These are phyloP conservation scores for Lottia gigantea DNA, from an alignment of 2,888 invertebrate genomes.

Conservation along the genomic window DNA sequence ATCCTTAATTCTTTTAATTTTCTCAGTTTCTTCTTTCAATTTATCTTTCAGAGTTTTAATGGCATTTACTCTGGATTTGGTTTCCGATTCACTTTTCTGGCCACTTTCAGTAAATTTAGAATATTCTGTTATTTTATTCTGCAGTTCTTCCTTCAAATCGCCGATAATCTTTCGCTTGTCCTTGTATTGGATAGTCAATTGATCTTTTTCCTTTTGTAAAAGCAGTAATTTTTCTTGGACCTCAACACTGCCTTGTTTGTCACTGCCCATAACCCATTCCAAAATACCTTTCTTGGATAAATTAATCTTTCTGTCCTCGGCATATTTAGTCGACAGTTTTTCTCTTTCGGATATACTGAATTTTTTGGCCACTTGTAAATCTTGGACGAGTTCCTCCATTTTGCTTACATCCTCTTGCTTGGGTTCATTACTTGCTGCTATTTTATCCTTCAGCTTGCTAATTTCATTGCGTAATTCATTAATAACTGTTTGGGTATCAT, in stretches of 20 bases:
- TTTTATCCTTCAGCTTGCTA: slow-evolving; percentile 51
- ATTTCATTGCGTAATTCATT: slow-evolving; percentile 61
- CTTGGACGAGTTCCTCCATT: slow-evolving; percentile 61
- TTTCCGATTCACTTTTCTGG: slow-evolving; percentile 57
- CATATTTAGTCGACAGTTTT: slow-evolving; percentile 47
- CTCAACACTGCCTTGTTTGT: slow-evolving; percentile 60
- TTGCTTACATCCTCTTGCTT: slow-evolving; percentile 59
- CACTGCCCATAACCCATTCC: slow-evolving; percentile 65
- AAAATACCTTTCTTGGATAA: slow-evolving; percentile 64
- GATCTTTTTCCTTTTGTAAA: slow-evolving; percentile 63
- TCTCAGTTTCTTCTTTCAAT: slow-evolving; percentile 57
- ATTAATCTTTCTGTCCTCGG: slow-evolving; percentile 60
- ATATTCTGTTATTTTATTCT: slow-evolving; percentile 59
- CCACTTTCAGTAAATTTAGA: slow-evolving; percentile 62
- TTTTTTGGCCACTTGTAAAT: slow-evolving; percentile 62
- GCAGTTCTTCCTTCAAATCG: slow-evolving; percentile 58
- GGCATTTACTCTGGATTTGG: slow-evolving; percentile 56
- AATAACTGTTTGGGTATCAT: slow-evolving; percentile 59
- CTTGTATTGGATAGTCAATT: slow-evolving; percentile 55
- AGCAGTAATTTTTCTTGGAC: slow-evolving; percentile 56
- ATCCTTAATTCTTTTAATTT: slow-evolving; percentile 53
- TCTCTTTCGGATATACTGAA: slow-evolving; percentile 64
- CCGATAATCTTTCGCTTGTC: slow-evolving; percentile 56
- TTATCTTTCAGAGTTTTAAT: slow-evolving; percentile 62
- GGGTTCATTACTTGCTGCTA: slow-evolving; percentile 51